Evolutionary conservation across 2,113 vertebrate species (phyloP), one percentile per base, ranked within the genome.

Genomic region (Tringa solitaria): DNA sequence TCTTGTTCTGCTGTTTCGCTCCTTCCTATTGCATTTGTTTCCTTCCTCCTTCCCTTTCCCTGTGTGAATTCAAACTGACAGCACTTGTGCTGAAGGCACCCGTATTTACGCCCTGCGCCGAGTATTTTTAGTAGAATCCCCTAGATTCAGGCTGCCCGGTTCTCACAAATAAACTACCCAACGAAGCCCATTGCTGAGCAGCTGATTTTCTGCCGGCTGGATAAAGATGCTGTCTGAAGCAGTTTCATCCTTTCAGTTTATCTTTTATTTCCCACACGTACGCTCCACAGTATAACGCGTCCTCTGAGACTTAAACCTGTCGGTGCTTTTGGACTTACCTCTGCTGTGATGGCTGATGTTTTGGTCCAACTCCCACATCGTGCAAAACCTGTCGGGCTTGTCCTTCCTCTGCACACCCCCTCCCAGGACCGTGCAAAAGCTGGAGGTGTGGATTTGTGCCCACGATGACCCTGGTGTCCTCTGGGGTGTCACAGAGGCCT

Each of bases 371-470:
- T 43, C 41, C 57, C 43, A 41, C 39, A 20, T 27, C 33, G 28
- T 13, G 27, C 54, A 74, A 43, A 78, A 43, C 32, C 57, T 78
- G 8, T 21, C 1, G 7, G 50, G 12, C 4, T 21, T 35, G 20
- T 27, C 43, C 51, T 81, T 91, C 50, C 37, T 17, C 8, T 10
- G 50, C 67, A 21, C 23, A 10, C 0, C 13, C 13, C 12, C 54
- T 72, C 24, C 0, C 0, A 35, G 85, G 65, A 21, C 35, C 0
- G 0, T 32, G 35, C 1, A 4, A 46, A 48, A 45, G 33, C 60
- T 74, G 80, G 18, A 60, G 64, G 26, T n/a, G 28, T 27, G 1
- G 3, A 3, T 32, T 60, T 59, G 61, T 85, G 35, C 24, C 39
- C 70, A 6, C 16, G 41, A 27, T 51, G 28, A 22, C 21, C 46